Conservation (phyloP, 2,797 vertebrate species). For the Microctenopoma lineatum region DNA sequence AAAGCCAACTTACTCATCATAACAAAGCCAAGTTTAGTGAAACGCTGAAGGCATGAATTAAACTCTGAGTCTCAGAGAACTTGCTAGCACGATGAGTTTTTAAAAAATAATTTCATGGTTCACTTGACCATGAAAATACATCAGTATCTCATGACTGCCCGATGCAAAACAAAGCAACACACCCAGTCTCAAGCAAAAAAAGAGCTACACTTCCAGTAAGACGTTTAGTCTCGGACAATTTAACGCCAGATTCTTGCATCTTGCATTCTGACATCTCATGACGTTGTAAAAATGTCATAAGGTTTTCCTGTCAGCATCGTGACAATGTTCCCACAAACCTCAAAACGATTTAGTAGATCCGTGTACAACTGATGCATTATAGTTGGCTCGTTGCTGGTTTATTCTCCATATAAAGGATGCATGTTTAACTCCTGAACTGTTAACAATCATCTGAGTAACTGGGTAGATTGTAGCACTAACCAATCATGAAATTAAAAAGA, state of each 20-base stretch:
- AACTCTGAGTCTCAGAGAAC: slow-evolving; percentile 18
- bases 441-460: neutral
- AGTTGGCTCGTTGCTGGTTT: neutral
- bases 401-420: neutral
- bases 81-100: slow-evolving; percentile 12
- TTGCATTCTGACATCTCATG: neutral
- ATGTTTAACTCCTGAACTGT: neutral
- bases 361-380: neutral
- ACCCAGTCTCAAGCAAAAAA: neutral
- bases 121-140: slow-evolving; percentile 28
- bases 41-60: slow-evolving; percentile 15
- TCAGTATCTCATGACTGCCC: slow-evolving; percentile 26
- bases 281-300: too few species aligned
- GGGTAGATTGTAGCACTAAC: too few species aligned
- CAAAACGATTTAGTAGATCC: neutral
- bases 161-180: slow-evolving; percentile 8
- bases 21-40: slow-evolving; percentile 28
- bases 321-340: neutral
- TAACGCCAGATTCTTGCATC: neutral
- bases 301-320: neutral
- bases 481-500: too few species aligned
- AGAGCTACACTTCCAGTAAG: neutral
- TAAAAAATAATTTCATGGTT: slow-evolving; percentile 9
- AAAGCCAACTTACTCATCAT: slow-evolving; percentile 28
- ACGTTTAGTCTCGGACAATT: neutral